Conservation (phyloP, 2,797 vertebrate genomes). For the Helarctos malayanus region DNA sequence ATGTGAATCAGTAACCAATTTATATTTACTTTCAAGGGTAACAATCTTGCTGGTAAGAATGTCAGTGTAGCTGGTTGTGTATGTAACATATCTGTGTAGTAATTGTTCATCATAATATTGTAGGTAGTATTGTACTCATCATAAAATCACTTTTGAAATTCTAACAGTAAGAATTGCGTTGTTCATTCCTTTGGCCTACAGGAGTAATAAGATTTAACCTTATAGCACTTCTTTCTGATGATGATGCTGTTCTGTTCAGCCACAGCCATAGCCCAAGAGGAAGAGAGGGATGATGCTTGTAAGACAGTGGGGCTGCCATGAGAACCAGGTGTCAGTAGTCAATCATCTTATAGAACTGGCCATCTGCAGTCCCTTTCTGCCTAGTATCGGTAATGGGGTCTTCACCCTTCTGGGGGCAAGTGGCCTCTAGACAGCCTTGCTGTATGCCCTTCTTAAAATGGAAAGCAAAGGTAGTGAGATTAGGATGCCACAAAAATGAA, state of each 20-base stretch:
- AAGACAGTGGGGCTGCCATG: neutral
- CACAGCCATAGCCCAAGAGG: neutral
- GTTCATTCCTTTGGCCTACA: neutral
- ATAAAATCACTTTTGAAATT: slow-evolving; percentile 24
- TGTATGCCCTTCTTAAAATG: neutral
- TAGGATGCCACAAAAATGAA: neutral
- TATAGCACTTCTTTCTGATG: neutral
- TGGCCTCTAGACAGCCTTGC: neutral
- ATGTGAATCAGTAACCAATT: slow-evolving; percentile 20
- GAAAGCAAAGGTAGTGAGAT: neutral
- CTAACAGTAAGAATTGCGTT: neutral
- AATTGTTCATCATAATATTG: neutral
- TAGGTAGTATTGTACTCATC: neutral
- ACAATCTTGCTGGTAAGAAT: slow-evolving; percentile 19
- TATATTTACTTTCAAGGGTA: slow-evolving; percentile 50
- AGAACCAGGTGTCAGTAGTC: neutral
- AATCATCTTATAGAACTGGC: neutral
- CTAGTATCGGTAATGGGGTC: neutral
- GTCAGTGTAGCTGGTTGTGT: neutral
- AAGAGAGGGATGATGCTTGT: neutral
- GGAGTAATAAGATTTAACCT: neutral
- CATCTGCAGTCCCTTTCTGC: neutral
- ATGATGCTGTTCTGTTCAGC: neutral
- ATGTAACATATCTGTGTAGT: neutral
- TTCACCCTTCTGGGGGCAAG: neutral